These are phyloP conservation scores for Drosophila athabasca DNA, from an alignment of 1,140 invertebrate genomes.

Conservation along the genomic window DNA sequence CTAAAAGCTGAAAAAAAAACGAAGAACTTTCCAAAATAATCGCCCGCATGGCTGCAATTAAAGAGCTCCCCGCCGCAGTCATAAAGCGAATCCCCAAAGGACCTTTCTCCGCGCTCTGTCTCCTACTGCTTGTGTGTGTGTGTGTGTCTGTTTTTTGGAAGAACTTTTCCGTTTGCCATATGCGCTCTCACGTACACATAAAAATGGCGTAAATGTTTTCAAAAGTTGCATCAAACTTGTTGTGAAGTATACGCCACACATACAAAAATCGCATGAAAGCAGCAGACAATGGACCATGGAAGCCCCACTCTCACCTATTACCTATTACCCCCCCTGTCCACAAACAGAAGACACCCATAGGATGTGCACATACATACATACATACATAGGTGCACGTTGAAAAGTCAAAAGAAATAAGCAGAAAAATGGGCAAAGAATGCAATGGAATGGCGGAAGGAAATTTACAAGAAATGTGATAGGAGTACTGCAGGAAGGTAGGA, in stretches of 20 bases:
- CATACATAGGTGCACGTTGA: constrained; percentile 41
- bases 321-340: constrained; percentile 4
- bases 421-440: constrained; percentile 5
- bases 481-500: too few species aligned
- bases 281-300: constrained; percentile 6
- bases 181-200: constrained; percentile 72
- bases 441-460: not conserved
- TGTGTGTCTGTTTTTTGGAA: constrained; percentile 2
- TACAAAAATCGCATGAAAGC: constrained; percentile 13
- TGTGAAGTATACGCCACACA: constrained; percentile 68
- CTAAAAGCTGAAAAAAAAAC: constrained; percentile 36
- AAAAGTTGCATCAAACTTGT: constrained; percentile 78
- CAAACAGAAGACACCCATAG: constrained; percentile 31
- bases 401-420: constrained; percentile 64
- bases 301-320: not conserved
- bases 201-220: constrained; percentile 78
- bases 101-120: constrained; percentile 5
- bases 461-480: too few species aligned
- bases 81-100: constrained; percentile 47
- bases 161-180: constrained; percentile 59
- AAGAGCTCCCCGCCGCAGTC: constrained; percentile 50
- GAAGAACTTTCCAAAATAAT: constrained; percentile 67
- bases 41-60: constrained; percentile 72
- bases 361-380: constrained; percentile 36
- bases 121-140: not conserved